Conservation (phyloP, 2,113 vertebrate genomes). For the Pipra filicauda region DNA sequence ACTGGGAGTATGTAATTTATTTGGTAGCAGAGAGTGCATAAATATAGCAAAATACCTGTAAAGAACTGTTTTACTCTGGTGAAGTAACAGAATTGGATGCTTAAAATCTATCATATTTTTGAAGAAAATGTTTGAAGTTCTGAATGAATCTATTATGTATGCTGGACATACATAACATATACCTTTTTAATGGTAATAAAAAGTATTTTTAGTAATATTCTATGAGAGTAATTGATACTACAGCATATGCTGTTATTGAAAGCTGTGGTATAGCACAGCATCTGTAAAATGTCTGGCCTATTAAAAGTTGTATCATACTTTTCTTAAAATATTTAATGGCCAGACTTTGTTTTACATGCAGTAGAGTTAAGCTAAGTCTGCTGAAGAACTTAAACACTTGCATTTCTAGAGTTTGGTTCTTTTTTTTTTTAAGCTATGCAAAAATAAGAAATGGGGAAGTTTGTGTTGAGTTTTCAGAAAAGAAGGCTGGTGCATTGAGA, state of each 20-base stretch:
- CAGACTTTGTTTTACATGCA: background rate
- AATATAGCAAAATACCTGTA: background rate
- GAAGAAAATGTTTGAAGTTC: background rate
- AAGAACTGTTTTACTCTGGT: background rate
- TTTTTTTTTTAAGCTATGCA: constrained; percentile 36
- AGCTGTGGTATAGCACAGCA: background rate
- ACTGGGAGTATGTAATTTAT: background rate
- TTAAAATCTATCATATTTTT: background rate
- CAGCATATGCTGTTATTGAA: background rate
- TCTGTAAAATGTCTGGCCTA: background rate
- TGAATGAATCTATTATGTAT: background rate
- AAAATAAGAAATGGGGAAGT: constrained; percentile 71
- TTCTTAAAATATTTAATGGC: background rate
- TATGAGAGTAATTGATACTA: background rate
- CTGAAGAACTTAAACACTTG: constrained; percentile 42
- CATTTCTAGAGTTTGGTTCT: constrained; percentile 57
- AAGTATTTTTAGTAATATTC: background rate
- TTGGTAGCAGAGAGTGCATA: background rate
- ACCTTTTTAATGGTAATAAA: background rate
- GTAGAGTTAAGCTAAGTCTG: constrained; percentile 46
- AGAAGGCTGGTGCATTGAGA: constrained; percentile 69
- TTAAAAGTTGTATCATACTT: background rate
- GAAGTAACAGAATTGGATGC: background rate
- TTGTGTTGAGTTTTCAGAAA: constrained; percentile 71
- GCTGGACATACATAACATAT: background rate